Evolutionary conservation across 2,113 vertebrate genomes (phyloP), one percentile per base, ranked within the genome.

Genomic region (Gobio gobio): DNA sequence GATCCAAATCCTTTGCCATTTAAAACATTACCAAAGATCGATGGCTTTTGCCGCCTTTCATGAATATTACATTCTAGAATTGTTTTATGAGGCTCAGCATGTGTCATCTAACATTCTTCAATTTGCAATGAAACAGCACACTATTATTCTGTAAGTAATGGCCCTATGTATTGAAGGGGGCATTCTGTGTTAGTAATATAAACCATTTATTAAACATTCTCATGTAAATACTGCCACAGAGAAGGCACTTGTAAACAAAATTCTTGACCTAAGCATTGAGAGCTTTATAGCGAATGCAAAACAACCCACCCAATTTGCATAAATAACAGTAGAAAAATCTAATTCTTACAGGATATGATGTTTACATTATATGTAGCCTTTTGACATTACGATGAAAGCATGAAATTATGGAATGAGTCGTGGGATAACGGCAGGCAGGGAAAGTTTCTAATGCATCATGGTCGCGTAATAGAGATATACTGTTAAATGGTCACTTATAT

Each of bases 191-290:
- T 61, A 87, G 70, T 63, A 76, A 77, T 80, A 78, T 49, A 70
- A 82, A 26, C 49, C 73, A 61, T 85, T 61, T 75, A 36, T 45
- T 78, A 82, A 87, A 70, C 77, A 76, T 81, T 49, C 43, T 74
- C 33, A 75, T 87, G 83, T 87, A 87, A 84, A 87, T 78, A 36
- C 49, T 59, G 82, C 43, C 72, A 79, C 51, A 77, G 49, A 70
- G 43, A 79, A 61, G 22, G 18, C 64, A 51, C 70, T 84, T 73
- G 77, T 83, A 83, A 87, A 80, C 74, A 85, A 84, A 16, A 73
- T 64, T 74, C 45, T 74, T 87, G 82, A 86, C 82, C 82, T 54
- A 84, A 82, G 78, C 77, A 74, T 81, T 78, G 29, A 63, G 45
- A 66, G 77, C 82, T 54, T 78, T 78, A 78, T 47, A 16, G n/a